Base-by-base conservation (phyloP, 1,140 invertebrate species). In the Pteromalus puparum region DNA sequence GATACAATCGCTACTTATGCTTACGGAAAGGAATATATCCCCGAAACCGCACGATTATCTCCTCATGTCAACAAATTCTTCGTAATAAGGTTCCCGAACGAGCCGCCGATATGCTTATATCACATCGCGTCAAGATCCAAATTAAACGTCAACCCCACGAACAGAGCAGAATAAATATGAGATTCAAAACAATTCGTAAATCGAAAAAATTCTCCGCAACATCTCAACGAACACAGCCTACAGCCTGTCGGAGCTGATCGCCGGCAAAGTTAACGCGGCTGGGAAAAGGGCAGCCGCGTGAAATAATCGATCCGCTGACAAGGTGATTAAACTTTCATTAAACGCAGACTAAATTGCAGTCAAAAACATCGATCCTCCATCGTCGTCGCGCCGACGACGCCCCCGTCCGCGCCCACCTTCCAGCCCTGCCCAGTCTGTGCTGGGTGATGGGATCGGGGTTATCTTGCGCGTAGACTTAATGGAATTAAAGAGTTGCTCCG, bases 281-380 rank as follows among this genome's bases (percentile, higher is more conserved):
- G 42, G 53, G 77, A 80, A 84, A 89, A 90, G 88, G 61, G 88
- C 90, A 84, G 87, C 87, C 88, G 88, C 87, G 87, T 81, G 89
- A 88, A 91, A 90, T 91, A 90, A 91, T 88, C 89, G 88, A 88
- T 75, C 85, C 85, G 89, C 89, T 89, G 90, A 92, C 88, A 90
- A 90, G 88, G 88, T 90, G 89, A 91, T 92, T 91, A 91, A 91
- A 91, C 88, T 89, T 91, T 92, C 90, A 92, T 91, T 91, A 91
- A 91, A 90, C 89, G 86, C 87, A 87, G 88, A 89, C 90, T 90
- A 90, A 91, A 91, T 91, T 91, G 88, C 89, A 90, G 89, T 89
- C 88, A 91, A 90, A 91, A 91, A 90, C 91, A 91, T 91, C 89
- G 89, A 91, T 90, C 80, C 82, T 53, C 70, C 70, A 26, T 30